Percentiles rank a stretch among this genome's conserved stretches.
Evolutionary conservation across 2,113 vertebrate genomes (phyloP).

Genomic region (Crocuta crocuta): DNA sequence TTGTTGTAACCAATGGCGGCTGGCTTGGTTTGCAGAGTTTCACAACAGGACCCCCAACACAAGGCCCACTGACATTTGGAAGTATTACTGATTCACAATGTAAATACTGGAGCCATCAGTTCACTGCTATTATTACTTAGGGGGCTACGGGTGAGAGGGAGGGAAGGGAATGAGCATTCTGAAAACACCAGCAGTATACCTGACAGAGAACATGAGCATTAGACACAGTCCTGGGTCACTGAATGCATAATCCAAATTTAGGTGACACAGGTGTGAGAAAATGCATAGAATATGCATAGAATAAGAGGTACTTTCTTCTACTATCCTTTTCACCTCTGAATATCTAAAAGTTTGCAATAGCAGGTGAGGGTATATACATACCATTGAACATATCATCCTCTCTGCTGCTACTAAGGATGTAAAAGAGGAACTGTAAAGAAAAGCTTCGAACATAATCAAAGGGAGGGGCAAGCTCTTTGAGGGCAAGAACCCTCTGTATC

Average conservation of each 20-base stretch:
- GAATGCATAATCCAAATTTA: conserved; percentile 25
- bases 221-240: not conserved
- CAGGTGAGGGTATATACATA: not conserved
- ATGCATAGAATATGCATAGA: not conserved
- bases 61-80: not conserved
- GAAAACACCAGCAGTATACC: not conserved
- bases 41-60: not conserved
- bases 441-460: conserved; percentile 2
- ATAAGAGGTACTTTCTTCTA: not conserved
- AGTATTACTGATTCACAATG: not conserved
- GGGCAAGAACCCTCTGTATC: not conserved
- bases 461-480: not conserved
- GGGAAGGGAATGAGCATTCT: not conserved
- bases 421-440: not conserved
- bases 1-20: not conserved
- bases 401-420: not conserved
- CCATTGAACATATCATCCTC: not conserved
- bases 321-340: not conserved
- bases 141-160: not conserved
- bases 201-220: not conserved
- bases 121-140: not conserved
- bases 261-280: not conserved
- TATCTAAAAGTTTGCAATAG: not conserved
- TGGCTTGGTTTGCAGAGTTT: conserved; percentile 27
- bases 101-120: not conserved